phyloP scores from a whole-genome alignment of 2,113 vertebrate genomes.

The Takifugu bimaculatus region DNA sequence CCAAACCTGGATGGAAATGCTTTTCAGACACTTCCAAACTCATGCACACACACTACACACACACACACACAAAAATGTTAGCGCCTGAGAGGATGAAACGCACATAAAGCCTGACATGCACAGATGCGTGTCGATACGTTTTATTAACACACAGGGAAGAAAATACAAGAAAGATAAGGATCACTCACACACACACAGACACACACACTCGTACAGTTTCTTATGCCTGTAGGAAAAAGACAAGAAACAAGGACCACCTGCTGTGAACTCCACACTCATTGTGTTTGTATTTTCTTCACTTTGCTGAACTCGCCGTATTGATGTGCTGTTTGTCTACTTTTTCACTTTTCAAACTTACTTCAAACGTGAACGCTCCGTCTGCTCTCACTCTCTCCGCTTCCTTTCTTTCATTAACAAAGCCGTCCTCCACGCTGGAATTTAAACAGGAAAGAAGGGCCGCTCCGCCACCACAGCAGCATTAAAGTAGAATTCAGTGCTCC shows the following conservation, averaged over 20 bases:
- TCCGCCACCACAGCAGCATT: not conserved
- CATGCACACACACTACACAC: conserved; percentile 13
- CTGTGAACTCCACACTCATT: conserved; percentile 63
- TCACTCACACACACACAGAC: conserved; percentile 33
- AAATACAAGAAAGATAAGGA: conserved; percentile 11
- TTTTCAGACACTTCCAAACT: conserved; percentile 41
- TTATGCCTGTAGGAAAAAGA: conserved; percentile 61
- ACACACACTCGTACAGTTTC: conserved; percentile 30
- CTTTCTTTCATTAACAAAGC: conserved; percentile 32
- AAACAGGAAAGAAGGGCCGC: not conserved
- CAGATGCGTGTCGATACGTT: conserved; percentile 24
- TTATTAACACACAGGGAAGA: conserved; percentile 33
- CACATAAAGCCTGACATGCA: conserved; percentile 27
- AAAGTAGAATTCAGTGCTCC: too few relatives aligned
- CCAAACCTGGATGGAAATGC: conserved; percentile 42
- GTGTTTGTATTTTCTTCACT: conserved; percentile 56
- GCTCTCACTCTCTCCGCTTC: conserved; percentile 12
- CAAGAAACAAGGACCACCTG: conserved; percentile 51
- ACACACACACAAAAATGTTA: not conserved
- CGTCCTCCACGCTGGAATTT: conserved; percentile 6
- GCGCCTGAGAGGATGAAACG: conserved; percentile 38
- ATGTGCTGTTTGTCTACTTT: conserved; percentile 58
- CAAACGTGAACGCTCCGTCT: conserved; percentile 41
- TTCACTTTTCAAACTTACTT: conserved; percentile 57
- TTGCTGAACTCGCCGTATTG: conserved; percentile 56